phyloP scores from a whole-genome alignment of 2,113 vertebrate species.

The Sphaerodactylus townsendi region DNA sequence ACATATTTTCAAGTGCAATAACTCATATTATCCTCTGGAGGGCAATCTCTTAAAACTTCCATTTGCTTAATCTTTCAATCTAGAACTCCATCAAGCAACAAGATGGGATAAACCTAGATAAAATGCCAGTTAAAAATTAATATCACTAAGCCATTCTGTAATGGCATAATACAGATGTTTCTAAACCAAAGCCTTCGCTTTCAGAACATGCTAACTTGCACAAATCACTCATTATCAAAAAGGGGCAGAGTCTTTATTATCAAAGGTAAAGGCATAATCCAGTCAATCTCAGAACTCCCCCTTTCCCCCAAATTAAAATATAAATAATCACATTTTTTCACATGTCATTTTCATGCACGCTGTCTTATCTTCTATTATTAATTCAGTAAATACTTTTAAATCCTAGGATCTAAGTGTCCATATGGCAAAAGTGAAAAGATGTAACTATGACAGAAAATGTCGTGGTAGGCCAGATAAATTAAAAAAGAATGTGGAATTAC shows the following conservation, averaged over 20 bases:
- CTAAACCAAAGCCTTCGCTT: not conserved
- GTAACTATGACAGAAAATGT: conserved; percentile 20
- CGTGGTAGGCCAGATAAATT: conserved; percentile 34
- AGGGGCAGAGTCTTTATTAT: fast-evolving
- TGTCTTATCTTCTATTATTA: not conserved
- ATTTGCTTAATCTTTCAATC: not conserved
- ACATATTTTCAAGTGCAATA: not conserved
- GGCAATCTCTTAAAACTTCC: not conserved
- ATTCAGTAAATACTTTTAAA: conserved; percentile 4
- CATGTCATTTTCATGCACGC: not conserved
- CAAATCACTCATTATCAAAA: not conserved
- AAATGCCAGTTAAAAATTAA: not conserved
- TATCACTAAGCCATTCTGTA: not conserved
- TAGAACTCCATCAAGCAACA: not conserved
- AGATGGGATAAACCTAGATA: not conserved
- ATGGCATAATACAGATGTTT: not conserved
- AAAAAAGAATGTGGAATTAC: conserved; percentile 10
- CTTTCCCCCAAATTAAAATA: not conserved
- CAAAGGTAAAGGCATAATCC: fast-evolving
- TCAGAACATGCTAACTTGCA: not conserved
- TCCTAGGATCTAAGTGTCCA: not conserved
- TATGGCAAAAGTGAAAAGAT: not conserved
- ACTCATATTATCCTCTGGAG: conserved; percentile 10
- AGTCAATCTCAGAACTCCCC: not conserved
- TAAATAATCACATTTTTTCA: not conserved